Evolutionary conservation across 2,888 invertebrate species (phyloP), one percentile per base, ranked within the genome.

Genomic region (Ophion slaviceki): DNA sequence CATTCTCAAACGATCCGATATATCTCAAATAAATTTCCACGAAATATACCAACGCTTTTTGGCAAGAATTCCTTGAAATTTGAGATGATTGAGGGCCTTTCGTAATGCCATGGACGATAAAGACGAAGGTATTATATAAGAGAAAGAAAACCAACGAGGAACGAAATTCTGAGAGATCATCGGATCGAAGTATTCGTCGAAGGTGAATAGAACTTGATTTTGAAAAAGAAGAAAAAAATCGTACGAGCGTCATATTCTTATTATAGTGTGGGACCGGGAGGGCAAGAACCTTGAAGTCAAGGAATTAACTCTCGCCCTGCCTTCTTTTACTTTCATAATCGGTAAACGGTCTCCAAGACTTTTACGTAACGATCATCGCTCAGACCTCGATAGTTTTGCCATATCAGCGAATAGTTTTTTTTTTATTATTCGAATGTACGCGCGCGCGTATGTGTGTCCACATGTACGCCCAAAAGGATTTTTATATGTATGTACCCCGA

Each of bases 51-150:
- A 40, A 45, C 45, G 28, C 20, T 74, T 80, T 80, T 53, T 74
- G 74, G 72, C 40, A 80, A 74, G 40, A 36, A 57, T 66, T 80
- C 74, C 80, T 80, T 80, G 80, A 74, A 74, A 80, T 80, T 80
- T 59, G 80, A 66, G 74, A 74, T 66, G 59, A 53, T 36, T 67
- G 20, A 61, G 10, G 61, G 57, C 32, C 45, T 80, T 74, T 80
- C 67, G 80, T 67, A 74, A 80, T 67, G n/a, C 40, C 66, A 24
- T 68, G 17, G 40, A 64, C 57, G 24, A 57, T 36, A 74, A 36
- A 66, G 45, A 67, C 28, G 14, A 17, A 17, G 57, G 11, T 53
- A 28, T 80, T 80, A 80, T 67, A 61, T 74, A 80, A 80, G 24
- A 45, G 32, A 6, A 17, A 20, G 64, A 53, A 67, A 67, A 59